Evolutionary conservation across 2,113 vertebrate species (phyloP), one percentile per base, ranked within the genome.

Genomic region (Apus apus): DNA sequence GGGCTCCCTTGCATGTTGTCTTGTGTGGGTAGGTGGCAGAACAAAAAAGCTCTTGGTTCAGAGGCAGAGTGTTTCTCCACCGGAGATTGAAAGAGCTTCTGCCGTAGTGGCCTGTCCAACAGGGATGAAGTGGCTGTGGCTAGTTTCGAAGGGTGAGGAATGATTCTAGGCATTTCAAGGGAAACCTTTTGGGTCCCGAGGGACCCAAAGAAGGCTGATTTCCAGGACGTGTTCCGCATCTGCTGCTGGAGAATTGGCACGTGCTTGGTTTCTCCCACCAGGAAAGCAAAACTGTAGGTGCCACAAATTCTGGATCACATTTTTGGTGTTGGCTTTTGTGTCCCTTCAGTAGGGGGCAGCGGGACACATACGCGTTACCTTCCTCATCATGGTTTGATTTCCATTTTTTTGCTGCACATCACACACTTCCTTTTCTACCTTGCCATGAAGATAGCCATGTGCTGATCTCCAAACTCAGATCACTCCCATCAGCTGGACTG

Each of bases 271-370:
- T 91, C n/a, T 82, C 27, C 56, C 32, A 58, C 9, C 0, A 5
- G 16, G 19, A 20, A 45, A 32, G 9, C 2, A 80, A 83, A 85
- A 22, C 15, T 15, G 9, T 16, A 62, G 40, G 13, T 58, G 40
- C 45, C 45, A 46, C 27, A 5, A 32, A 9, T 77, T 18, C 14
- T 1, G 2, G 45, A 29, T 57, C 57, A 65, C 27, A 11, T 32
- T 81, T 85, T 72, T 78, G 15, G 3, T 65, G 23, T 56, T 79
- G 77, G 17, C 61, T 57, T 13, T 18, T 15, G n/a, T 57, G 58
- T 61, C 53, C 29, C 84, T 87, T 94, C 78, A 70, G 75, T 4
- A 95, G 87, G 75, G 85, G 85, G 71, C 89, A 85, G 89, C 1
- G 64, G 67, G 87, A 38, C 43, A 85, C 71, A 70, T 0, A 1